Conservation (phyloP, 2,888 invertebrate species). For the Hydropsyche betteni region DNA sequence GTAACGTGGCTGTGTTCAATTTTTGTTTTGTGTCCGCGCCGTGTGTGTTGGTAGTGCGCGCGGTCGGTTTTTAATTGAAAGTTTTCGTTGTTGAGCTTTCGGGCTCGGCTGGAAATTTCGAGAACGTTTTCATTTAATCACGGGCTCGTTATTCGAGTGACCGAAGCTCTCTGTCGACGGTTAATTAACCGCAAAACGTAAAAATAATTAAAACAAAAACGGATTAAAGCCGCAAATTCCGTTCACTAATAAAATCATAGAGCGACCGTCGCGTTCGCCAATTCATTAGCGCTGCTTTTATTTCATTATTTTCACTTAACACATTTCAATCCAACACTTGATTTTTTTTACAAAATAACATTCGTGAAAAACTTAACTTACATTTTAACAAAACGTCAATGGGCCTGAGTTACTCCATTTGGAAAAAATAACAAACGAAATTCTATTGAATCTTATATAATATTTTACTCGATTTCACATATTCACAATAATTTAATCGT, state of each 20-base stretch:
- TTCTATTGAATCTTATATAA: too few relatives aligned
- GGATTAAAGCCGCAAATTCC: slow-evolving; percentile 39
- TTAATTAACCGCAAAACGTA: slow-evolving; percentile 45
- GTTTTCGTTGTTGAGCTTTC: slow-evolving; percentile 9
- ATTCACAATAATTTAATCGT: too few relatives aligned
- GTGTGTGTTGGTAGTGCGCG: background rate
- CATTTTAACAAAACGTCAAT: too few relatives aligned
- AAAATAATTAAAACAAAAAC: slow-evolving; percentile 48
- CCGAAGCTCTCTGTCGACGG: slow-evolving; percentile 36
- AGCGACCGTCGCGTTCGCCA: slow-evolving; percentile 17
- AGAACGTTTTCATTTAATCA: slow-evolving; percentile 23
- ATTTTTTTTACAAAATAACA: too few relatives aligned
- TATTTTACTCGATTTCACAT: too few relatives aligned
- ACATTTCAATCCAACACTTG: background rate
- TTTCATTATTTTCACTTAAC: slow-evolving; percentile 10
- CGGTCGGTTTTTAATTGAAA: slow-evolving; percentile 22
- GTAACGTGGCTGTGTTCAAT: background rate
- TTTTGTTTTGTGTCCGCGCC: too few relatives aligned
- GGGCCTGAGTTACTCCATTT: background rate
- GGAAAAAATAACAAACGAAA: too few relatives aligned
- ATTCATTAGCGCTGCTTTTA: slow-evolving; percentile 20
- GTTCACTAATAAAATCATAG: slow-evolving; percentile 34
- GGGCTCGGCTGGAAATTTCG: slow-evolving; percentile 15
- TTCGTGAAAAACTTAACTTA: too few relatives aligned
- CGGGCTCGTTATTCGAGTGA: slow-evolving; percentile 29